A percentile compares a stretch with the other conserved stretches of the same genome.
These are phyloP conservation scores for Musca domestica DNA, from an alignment of 1,140 invertebrate species.

Conservation along the genomic window DNA sequence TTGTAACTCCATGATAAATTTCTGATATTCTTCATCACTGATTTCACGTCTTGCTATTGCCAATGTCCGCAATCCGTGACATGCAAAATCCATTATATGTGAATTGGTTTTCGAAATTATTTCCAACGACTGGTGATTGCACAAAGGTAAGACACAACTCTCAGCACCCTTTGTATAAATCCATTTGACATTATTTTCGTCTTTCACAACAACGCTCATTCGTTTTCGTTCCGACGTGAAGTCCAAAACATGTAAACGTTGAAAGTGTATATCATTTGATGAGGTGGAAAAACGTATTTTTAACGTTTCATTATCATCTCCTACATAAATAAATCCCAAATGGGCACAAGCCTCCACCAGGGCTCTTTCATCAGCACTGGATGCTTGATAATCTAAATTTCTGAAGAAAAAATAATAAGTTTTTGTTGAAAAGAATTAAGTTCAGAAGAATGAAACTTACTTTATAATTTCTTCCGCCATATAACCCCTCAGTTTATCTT, in stretches of 20 bases:
- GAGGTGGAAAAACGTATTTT: conserved; percentile 44
- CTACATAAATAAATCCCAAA: conserved; percentile 67
- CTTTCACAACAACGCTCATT: conserved; percentile 88
- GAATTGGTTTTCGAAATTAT: conserved; percentile 70
- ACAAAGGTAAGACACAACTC: conserved; percentile 67
- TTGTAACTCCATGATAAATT: conserved; percentile 37
- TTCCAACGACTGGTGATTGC: conserved; percentile 54
- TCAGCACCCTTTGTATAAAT: conserved; percentile 83
- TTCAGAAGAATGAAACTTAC: conserved; percentile 31
- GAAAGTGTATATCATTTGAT: conserved; percentile 61
- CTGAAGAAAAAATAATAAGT: conserved; percentile 30
- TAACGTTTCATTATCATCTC: conserved; percentile 59
- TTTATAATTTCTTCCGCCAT: conserved; percentile 43
- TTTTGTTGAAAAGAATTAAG: neutral
- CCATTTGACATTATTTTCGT: conserved; percentile 69
- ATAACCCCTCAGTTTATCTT: conserved; percentile 31
- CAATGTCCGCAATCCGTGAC: conserved; percentile 81
- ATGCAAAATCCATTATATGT: conserved; percentile 90
- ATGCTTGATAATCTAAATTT: conserved; percentile 60
- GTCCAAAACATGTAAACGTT: conserved; percentile 92
- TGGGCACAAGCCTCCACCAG: conserved; percentile 76
- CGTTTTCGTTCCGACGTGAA: conserved; percentile 92
- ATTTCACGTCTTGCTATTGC: conserved; percentile 75
- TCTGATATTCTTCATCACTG: conserved; percentile 55
- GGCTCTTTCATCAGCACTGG: conserved; percentile 84